Conservation (phyloP, 2,113 vertebrate species). For the Forbesichthys agassizii region DNA sequence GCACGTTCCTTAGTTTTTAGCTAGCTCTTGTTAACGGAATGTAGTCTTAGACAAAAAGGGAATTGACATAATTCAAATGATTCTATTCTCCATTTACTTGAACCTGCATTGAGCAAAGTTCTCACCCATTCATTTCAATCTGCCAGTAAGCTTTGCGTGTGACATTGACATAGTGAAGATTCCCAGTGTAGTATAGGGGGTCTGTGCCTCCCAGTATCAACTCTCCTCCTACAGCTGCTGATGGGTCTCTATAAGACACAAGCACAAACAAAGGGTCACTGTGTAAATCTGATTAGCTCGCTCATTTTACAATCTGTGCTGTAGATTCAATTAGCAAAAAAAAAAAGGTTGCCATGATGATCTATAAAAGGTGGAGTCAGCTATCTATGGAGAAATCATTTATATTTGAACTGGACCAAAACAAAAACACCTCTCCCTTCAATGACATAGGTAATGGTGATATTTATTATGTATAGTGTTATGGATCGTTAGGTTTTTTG, state of each 20-base stretch:
- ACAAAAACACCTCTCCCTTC: too few relatives aligned
- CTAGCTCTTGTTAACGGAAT: too few relatives aligned
- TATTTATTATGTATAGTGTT: too few relatives aligned
- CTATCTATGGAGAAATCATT: too few relatives aligned
- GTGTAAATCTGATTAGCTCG: background rate
- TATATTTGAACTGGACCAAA: too few relatives aligned
- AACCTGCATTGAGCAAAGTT: background rate
- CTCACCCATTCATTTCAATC: constrained; percentile 80
- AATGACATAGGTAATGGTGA: too few relatives aligned
- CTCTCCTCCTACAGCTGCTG: constrained; percentile 78
- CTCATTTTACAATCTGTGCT: background rate
- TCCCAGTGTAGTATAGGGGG: constrained; percentile 78
- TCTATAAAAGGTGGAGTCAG: too few relatives aligned
- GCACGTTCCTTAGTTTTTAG: too few relatives aligned
- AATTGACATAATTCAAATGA: background rate
- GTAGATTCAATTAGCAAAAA: too few relatives aligned
- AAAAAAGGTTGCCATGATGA: too few relatives aligned
- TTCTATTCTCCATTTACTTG: background rate
- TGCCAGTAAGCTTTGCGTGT: constrained; percentile 88
- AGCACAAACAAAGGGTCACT: background rate
- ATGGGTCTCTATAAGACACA: constrained; percentile 58
- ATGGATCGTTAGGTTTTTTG: too few relatives aligned
- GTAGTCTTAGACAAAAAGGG: too few relatives aligned
- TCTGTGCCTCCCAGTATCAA: constrained; percentile 83
- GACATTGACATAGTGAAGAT: constrained; percentile 83